Evolutionary conservation across 2,888 invertebrate genomes (phyloP).

Genomic region (Patella depressa): DNA sequence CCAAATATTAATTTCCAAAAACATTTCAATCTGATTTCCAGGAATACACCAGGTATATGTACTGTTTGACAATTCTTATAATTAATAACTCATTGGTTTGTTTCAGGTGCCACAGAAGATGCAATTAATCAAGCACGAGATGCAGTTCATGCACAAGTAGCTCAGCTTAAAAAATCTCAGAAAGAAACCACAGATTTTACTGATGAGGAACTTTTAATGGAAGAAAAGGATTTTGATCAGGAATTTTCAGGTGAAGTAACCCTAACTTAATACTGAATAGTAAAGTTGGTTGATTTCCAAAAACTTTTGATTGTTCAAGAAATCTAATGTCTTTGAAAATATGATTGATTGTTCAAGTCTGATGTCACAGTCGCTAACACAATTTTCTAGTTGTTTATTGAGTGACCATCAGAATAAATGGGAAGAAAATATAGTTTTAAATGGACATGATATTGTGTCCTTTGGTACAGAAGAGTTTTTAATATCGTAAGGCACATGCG

Average conservation of each 20-base stretch:
- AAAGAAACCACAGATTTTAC: constrained; percentile 79
- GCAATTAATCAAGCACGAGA: constrained; percentile 94
- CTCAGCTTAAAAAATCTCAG: constrained; percentile 81
- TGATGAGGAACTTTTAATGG: constrained; percentile 86
- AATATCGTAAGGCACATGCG: too few species aligned
- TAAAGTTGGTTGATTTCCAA: neutral
- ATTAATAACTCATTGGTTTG: constrained; percentile 13
- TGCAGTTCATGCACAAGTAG: constrained; percentile 93
- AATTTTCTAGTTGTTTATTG: too few species aligned
- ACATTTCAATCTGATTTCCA: too few species aligned
- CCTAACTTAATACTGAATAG: neutral
- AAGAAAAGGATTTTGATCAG: constrained; percentile 76
- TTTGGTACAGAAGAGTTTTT: too few species aligned
- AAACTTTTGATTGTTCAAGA: neutral
- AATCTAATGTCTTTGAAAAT: neutral
- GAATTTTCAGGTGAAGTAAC: constrained; percentile 72
- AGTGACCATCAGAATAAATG: too few species aligned
- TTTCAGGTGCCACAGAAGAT: constrained; percentile 84
- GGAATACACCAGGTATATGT: too few species aligned
- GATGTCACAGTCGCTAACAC: neutral
- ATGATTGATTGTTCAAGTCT: neutral
- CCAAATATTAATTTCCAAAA: too few species aligned
- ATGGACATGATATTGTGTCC: too few species aligned
- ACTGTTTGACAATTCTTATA: too few species aligned
- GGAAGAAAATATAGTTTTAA: too few species aligned